These are phyloP conservation scores for Entelurus aequoreus DNA, from an alignment of 2,113 vertebrate genomes.

Conservation along the genomic window DNA sequence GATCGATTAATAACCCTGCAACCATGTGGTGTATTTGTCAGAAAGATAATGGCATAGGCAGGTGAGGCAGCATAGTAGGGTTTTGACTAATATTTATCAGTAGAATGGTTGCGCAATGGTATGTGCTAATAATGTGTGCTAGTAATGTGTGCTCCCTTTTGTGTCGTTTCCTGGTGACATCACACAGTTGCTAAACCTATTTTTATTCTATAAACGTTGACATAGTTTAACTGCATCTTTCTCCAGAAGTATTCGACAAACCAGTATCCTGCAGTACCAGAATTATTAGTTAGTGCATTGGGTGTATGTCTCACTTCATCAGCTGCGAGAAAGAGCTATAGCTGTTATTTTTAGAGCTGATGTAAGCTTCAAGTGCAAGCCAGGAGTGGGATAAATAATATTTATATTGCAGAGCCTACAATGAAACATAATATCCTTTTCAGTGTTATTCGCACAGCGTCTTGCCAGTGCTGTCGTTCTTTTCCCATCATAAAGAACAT, in stretches of 20 bases:
- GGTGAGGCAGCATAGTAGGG: too few relatives aligned
- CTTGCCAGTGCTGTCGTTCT: conserved; percentile 18
- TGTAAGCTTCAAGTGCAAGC: conserved; percentile 29
- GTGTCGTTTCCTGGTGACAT: too few relatives aligned
- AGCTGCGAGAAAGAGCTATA: conserved; percentile 22
- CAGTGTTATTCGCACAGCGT: conserved; percentile 18
- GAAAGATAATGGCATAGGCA: too few relatives aligned
- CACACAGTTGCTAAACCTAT: neutral
- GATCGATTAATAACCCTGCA: too few relatives aligned
- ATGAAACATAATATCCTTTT: conserved; percentile 50
- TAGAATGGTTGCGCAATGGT: too few relatives aligned
- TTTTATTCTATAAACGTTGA: neutral
- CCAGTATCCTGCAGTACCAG: conserved; percentile 13
- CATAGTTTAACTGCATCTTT: neutral
- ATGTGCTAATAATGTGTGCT: too few relatives aligned
- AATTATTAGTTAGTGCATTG: conserved; percentile 37
- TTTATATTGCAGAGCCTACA: conserved; percentile 41
- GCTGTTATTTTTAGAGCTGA: conserved; percentile 54
- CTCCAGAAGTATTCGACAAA: neutral
- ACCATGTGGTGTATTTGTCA: too few relatives aligned
- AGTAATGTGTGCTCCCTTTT: too few relatives aligned
- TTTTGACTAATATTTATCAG: too few relatives aligned
- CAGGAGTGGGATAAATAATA: conserved; percentile 37
- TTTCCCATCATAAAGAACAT: conserved; percentile 13
- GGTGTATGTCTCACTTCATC: conserved; percentile 48